Conservation (phyloP, 2,888 invertebrate genomes). For the Epiperipatus broadwayi region DNA sequence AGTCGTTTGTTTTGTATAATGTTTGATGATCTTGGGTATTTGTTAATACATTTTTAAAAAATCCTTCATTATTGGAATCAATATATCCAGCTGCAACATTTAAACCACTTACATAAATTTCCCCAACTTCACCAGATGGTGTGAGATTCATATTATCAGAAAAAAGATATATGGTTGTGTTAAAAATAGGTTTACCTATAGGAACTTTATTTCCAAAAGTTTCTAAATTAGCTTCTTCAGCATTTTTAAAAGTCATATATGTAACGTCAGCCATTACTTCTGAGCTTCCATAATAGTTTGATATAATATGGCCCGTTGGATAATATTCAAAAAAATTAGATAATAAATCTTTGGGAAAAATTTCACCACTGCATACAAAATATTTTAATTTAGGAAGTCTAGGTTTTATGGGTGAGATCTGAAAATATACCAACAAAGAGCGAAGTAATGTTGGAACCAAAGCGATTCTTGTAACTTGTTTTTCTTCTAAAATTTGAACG, state of each 20-base stretch:
- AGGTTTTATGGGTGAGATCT: slow-evolving; percentile 18
- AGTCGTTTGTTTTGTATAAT: slow-evolving; percentile 67
- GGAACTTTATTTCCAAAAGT: slow-evolving; percentile 44
- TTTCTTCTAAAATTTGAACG: slow-evolving; percentile 44
- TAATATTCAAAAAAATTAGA: slow-evolving; percentile 56
- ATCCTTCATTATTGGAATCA: slow-evolving; percentile 28
- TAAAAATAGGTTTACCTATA: slow-evolving; percentile 60
- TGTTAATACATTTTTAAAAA: slow-evolving; percentile 52
- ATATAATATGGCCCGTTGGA: slow-evolving; percentile 38
- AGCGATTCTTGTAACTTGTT: slow-evolving; percentile 31
- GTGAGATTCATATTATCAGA: slow-evolving; percentile 50
- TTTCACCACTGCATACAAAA: slow-evolving; percentile 76
- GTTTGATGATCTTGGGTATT: slow-evolving; percentile 34
- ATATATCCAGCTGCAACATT: slow-evolving; percentile 58
- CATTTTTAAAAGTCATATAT: slow-evolving; percentile 44
- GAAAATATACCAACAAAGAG: slow-evolving; percentile 40
- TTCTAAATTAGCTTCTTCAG: slow-evolving; percentile 20
- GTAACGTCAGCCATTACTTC: slow-evolving; percentile 83
- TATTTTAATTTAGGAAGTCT: too few species aligned
- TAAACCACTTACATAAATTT: slow-evolving; percentile 57
- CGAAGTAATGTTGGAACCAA: slow-evolving; percentile 63
- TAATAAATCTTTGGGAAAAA: slow-evolving; percentile 47
- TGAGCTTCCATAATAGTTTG: slow-evolving; percentile 77
- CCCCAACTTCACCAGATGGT: slow-evolving; percentile 51
- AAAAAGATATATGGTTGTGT: slow-evolving; percentile 57